Evolutionary conservation across 2,888 invertebrate species (phyloP).

Genomic region (Scaptomyza polygonia): DNA sequence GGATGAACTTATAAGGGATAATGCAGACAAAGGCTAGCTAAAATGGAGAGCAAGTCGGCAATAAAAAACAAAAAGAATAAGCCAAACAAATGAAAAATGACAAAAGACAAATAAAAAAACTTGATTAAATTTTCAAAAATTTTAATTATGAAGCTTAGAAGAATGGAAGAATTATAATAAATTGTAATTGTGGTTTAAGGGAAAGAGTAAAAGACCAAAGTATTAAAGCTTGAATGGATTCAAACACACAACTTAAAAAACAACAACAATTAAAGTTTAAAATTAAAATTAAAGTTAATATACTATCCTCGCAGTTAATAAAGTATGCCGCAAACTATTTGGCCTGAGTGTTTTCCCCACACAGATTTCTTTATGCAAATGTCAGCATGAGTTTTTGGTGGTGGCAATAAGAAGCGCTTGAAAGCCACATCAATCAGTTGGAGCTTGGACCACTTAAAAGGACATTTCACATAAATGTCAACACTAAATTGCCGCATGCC

Average conservation of each 20-base stretch:
- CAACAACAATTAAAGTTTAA: not conserved
- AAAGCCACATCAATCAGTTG: conserved; percentile 64
- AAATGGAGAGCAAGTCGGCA: not conserved
- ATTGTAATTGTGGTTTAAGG: no score
- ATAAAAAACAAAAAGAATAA: not conserved
- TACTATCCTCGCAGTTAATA: conserved; percentile 13
- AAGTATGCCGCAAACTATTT: conserved; percentile 9
- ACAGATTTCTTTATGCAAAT: conserved; percentile 44
- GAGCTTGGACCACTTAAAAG: conserved; percentile 55
- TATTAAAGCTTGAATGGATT: no score
- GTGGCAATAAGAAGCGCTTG: conserved; percentile 15
- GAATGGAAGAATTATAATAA: no score
- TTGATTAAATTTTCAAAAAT: not conserved
- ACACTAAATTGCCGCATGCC: conserved; percentile 61
- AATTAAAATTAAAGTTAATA: conserved; percentile 1
- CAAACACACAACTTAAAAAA: no score
- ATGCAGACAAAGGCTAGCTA: not conserved
- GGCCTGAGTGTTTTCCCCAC: conserved; percentile 17
- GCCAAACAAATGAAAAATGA: not conserved
- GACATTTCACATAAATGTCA: conserved; percentile 72
- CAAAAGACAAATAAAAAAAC: no score
- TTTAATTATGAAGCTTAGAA: no score
- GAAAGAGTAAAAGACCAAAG: no score
- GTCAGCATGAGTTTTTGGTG: conserved; percentile 13
- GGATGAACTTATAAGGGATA: not conserved